Evolutionary conservation across 2,888 invertebrate genomes (phyloP).

Genomic region (Dioctria rufipes): DNA sequence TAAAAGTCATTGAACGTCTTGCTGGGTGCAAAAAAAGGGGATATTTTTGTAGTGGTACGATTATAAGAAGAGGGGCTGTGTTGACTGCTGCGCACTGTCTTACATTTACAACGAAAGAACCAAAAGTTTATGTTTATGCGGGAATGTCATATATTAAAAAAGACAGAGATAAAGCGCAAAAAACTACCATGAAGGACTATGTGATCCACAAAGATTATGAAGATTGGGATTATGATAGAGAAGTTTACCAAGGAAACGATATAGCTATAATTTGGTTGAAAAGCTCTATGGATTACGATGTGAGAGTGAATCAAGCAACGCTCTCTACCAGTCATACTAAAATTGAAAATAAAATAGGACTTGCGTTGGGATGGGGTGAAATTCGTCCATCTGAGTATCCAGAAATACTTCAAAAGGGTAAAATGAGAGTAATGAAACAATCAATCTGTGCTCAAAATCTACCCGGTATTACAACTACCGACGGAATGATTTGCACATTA

Average conservation of each 20-base stretch:
- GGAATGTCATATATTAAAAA: background rate
- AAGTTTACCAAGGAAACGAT: background rate
- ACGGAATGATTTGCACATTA: constrained; percentile 8
- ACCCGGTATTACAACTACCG: background rate
- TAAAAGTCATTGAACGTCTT: background rate
- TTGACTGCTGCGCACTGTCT: constrained; percentile 20
- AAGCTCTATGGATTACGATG: too few relatives aligned
- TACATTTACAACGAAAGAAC: background rate
- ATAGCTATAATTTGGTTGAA: background rate
- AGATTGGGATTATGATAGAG: too few relatives aligned
- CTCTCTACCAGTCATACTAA: too few relatives aligned
- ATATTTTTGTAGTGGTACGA: background rate
- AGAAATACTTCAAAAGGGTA: background rate
- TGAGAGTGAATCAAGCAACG: too few relatives aligned
- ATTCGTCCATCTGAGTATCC: background rate
- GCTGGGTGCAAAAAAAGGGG: too few relatives aligned
- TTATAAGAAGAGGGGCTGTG: background rate
- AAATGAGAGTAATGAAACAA: background rate
- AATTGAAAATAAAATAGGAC: too few relatives aligned
- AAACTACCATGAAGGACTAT: background rate
- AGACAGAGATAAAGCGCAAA: background rate
- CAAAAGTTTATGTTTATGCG: background rate
- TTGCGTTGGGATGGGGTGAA: background rate
- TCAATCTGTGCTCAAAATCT: background rate
- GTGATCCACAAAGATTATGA: background rate